These are phyloP conservation scores for Drosophila busckii DNA, from an alignment of 1,140 invertebrate species.

Conservation along the genomic window DNA sequence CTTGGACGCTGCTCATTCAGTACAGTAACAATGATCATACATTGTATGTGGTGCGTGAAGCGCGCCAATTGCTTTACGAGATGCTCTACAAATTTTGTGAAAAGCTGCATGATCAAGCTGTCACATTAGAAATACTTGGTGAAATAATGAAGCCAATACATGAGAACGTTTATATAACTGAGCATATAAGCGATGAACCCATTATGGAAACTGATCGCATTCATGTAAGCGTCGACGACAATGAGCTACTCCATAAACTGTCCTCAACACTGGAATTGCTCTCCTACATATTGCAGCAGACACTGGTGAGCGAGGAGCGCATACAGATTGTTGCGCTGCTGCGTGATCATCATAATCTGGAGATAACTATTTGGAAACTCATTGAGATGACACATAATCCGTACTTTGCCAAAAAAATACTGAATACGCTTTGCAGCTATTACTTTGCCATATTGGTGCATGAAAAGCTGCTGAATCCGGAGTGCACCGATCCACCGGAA, in stretches of 20 bases:
- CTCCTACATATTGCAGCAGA: constrained; percentile 70
- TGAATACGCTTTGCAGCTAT: constrained; percentile 46
- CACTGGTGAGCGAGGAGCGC: constrained; percentile 55
- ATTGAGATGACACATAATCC: constrained; percentile 64
- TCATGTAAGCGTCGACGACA: constrained; percentile 79
- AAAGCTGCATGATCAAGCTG: constrained; percentile 75
- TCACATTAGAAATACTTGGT: constrained; percentile 80
- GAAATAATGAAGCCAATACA: constrained; percentile 80
- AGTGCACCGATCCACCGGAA: constrained; percentile 41
- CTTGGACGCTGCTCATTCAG: constrained; percentile 81
- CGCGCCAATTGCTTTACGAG: constrained; percentile 80
- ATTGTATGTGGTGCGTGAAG: constrained; percentile 82
- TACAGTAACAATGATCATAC: constrained; percentile 82
- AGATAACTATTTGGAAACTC: constrained; percentile 71
- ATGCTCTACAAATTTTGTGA: constrained; percentile 80
- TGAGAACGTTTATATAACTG: constrained; percentile 74
- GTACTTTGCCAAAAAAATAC: constrained; percentile 53
- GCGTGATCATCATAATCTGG: constrained; percentile 51
- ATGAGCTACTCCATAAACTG: constrained; percentile 80
- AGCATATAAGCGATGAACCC: constrained; percentile 19
- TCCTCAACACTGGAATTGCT: constrained; percentile 80
- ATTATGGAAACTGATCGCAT: constrained; percentile 42
- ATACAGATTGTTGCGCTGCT: constrained; percentile 55
- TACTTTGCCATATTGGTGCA: constrained; percentile 60
- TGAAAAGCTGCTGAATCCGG: constrained; percentile 56